phyloP scores from a whole-genome alignment of 30 jellyfish, hydroid and myxozoan genomes.

The Cassiopea xamachana region DNA sequence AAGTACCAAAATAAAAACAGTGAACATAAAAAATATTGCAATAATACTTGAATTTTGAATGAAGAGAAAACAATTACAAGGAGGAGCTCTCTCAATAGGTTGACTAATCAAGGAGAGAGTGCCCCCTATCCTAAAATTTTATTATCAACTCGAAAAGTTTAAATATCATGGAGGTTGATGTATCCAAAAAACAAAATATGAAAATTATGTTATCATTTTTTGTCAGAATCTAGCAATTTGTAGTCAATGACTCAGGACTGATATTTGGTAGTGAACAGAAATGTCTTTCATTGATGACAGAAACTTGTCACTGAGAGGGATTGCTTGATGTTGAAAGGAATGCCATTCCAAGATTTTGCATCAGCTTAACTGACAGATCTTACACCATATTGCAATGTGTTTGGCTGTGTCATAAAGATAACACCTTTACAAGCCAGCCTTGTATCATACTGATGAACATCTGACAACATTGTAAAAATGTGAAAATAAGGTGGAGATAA shows the following conservation, averaged over 20 bases:
- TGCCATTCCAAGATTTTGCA: conserved; percentile 1
- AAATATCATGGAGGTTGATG: background rate
- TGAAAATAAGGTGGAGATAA: conserved; percentile 5
- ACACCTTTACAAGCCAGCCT: conserved; percentile 10
- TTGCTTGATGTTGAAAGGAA: conserved; percentile 20
- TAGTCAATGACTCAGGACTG: background rate
- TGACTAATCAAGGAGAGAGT: background rate
- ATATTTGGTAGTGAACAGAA: background rate
- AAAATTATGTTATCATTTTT: too few relatives aligned
- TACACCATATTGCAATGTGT: background rate
- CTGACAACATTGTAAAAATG: background rate
- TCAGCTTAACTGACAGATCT: conserved; percentile 6
- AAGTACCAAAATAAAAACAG: too few relatives aligned
- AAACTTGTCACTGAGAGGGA: background rate
- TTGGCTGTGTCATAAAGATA: background rate
- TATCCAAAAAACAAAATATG: background rate
- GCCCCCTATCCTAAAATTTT: background rate
- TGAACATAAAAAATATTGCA: too few relatives aligned
- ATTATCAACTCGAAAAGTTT: background rate
- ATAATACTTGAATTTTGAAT: too few relatives aligned
- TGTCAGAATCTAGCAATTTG: too few relatives aligned
- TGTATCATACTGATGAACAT: conserved; percentile 4
- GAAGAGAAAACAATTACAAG: too few relatives aligned
- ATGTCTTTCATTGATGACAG: background rate
- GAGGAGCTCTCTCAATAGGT: background rate